Base-by-base conservation (phyloP, 2,888 invertebrate species). In the Eubasilissa splendida region DNA sequence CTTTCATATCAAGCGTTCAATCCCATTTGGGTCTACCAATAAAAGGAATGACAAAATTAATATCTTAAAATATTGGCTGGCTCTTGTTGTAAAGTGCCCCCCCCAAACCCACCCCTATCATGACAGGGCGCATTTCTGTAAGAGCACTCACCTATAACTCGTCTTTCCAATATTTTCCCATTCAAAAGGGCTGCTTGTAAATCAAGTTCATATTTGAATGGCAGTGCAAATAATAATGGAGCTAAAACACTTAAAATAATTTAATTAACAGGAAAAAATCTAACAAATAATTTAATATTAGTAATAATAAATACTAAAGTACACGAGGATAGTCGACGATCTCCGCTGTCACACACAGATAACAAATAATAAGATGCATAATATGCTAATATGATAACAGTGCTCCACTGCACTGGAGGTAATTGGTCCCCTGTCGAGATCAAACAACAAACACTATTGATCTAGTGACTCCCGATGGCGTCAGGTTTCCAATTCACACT, bases 41-140 rank as follows among this genome's bases (percentile, higher is more conserved):
- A 63, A 63, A 33, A 63, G 63, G 31, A 68, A 50, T 14, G 68
- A 33, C 68, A 68, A 68, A 50, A 50, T 33, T 63, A 14, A 68
- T 68, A 68, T 68, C 68, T 68, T 68, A 68, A 68, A 68, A 68
- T 68, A 68, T 68, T 68, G 68, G 68, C 68, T 68, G 68, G 68
- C 68, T 50, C 68, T 68, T 68, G 68, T 50, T 14, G 50, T 42
- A n/a, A 68, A 68, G 50, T 68, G 42, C 50, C 50, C 50, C 68
- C 10, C 10, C 52, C 3, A 11, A 42, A 11, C 14, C 68, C 33
- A 14, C n/a, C 50, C 52, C 50, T 50, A 50, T 50, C 42, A 68
- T 68, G 68, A 68, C 68, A 50, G 50, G 68, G 68, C 68, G 50
- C 63, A 63, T 63, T 63, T 12, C 10, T 68, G 10, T 68, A 9